These are phyloP conservation scores for Austrofundulus limnaeus DNA, from an alignment of 2,113 vertebrate species.

Conservation along the genomic window DNA sequence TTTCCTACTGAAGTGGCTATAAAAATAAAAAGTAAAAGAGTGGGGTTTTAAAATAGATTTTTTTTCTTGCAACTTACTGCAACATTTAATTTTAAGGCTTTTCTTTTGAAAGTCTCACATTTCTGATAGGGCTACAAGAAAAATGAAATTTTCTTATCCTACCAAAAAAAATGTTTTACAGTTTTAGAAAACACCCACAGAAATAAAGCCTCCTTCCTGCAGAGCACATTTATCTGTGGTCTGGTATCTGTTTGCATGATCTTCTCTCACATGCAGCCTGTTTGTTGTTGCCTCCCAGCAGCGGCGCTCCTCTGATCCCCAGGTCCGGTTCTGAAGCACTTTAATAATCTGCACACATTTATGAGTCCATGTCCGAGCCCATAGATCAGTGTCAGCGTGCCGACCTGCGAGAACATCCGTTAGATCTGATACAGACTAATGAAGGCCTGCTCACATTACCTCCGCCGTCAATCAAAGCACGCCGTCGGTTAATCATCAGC, in stretches of 20 bases:
- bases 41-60: no score
- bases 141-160: neutral
- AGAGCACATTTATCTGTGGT: neutral
- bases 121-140: neutral
- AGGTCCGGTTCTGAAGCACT: conserved; percentile 2
- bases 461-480: conserved; percentile 48
- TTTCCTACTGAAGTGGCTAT: no score
- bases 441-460: conserved; percentile 58
- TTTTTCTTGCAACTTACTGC: no score
- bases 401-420: conserved; percentile 37
- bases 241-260: neutral
- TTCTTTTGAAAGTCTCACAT: neutral
- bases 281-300: conserved; percentile 19
- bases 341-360: conserved; percentile 51
- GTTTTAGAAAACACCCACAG: neutral
- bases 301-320: neutral
- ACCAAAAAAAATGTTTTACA: neutral
- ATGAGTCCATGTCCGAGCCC: conserved; percentile 37
- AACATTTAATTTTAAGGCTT: no score
- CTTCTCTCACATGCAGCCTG: neutral
- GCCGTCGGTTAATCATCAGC: conserved; percentile 44
- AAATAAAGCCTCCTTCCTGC: neutral
- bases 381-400: conserved; percentile 53
- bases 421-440: conserved; percentile 52
- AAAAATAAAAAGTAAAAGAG: no score